phyloP scores from a whole-genome alignment of 2,113 vertebrate species.

The Zeus faber region DNA sequence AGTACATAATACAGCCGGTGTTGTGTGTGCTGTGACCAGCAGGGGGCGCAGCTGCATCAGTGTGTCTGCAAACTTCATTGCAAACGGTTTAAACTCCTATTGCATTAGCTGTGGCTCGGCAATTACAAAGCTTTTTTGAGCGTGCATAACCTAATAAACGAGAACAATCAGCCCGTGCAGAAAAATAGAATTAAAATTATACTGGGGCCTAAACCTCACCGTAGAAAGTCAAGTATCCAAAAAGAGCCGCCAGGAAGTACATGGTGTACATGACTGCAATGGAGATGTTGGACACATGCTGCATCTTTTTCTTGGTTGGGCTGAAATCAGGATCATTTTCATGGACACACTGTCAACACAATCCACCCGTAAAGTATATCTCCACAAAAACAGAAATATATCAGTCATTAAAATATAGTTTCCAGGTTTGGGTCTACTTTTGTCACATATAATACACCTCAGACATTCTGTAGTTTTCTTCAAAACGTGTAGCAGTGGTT shows the following conservation, averaged over 20 bases:
- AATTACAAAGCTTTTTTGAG: neutral
- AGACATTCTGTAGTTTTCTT: slow-evolving; percentile 9
- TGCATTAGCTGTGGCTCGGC: too few species aligned
- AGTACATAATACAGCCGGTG: too few species aligned
- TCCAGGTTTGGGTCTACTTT: slow-evolving; percentile 9
- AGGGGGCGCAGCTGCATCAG: slow-evolving; percentile 47
- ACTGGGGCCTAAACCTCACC: slow-evolving; percentile 75
- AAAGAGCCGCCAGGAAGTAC: slow-evolving; percentile 98
- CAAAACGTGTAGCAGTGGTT: slow-evolving; percentile 33
- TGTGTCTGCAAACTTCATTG: neutral
- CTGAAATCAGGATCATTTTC: slow-evolving; percentile 79
- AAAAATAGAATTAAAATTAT: neutral
- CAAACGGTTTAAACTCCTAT: too few species aligned
- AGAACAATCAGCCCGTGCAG: neutral
- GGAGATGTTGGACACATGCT: slow-evolving; percentile 96
- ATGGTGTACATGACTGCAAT: slow-evolving; percentile 95
- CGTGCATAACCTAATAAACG: neutral
- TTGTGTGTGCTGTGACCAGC: slow-evolving; percentile 36
- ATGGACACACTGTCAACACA: slow-evolving; percentile 20
- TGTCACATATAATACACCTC: neutral
- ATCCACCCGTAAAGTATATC: slow-evolving; percentile 4
- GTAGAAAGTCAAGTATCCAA: slow-evolving; percentile 98
- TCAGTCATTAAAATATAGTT: slow-evolving; percentile 11
- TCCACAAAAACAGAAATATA: slow-evolving; percentile 2
- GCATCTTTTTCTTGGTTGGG: slow-evolving; percentile 94